These are phyloP conservation scores for Micronycteris hirsuta DNA, from an alignment of 2,113 vertebrate species.

Conservation along the genomic window DNA sequence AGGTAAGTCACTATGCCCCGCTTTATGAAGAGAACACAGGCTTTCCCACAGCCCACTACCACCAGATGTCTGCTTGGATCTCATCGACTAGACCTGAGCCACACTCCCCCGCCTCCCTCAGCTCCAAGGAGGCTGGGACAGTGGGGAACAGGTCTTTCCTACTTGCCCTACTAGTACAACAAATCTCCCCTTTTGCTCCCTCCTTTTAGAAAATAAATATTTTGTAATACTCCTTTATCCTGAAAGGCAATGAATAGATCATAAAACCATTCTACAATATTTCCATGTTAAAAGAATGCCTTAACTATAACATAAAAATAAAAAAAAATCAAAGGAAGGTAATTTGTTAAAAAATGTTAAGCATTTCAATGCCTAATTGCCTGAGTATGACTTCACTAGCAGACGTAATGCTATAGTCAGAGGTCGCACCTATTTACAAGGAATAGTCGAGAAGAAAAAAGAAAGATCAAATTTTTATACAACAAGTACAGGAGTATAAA, in stretches of 20 bases:
- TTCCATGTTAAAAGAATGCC: neutral
- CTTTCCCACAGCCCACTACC: neutral
- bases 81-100: neutral
- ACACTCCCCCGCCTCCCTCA: accelerated
- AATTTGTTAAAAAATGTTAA: neutral
- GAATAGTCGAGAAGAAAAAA: neutral
- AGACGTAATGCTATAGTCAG: neutral
- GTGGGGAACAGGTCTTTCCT: neutral
- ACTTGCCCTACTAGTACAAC: neutral
- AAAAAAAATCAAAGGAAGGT: neutral
- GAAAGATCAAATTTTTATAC: neutral
- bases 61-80: neutral
- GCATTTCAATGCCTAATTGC: neutral
- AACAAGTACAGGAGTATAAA: neutral
- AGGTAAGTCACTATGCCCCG: neutral
- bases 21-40: neutral
- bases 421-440: neutral
- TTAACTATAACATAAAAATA: neutral
- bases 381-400: neutral
- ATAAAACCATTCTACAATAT: neutral
- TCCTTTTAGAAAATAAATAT: neutral
- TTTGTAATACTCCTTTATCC: neutral
- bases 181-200: neutral
- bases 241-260: neutral
- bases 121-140: neutral